Base-by-base conservation (phyloP, 2,113 vertebrate genomes). In the Pachycephala philippinensis region DNA sequence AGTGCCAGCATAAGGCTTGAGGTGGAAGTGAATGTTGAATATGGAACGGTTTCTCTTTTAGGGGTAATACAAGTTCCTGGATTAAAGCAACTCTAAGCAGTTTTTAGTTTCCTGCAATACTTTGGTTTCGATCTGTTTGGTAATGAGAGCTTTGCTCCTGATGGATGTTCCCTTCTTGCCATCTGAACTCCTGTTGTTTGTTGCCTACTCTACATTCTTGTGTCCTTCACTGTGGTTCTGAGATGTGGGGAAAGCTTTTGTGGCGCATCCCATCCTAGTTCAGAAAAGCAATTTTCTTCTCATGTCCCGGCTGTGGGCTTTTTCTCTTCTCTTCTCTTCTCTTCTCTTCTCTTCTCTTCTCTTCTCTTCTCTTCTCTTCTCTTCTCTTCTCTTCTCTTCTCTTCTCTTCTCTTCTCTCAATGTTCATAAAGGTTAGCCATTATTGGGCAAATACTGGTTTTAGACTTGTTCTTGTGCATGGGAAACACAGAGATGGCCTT, bases 401-500 rank as follows among this genome's bases (percentile, higher is more conserved):
- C 0, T 72, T 60, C 42, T 11, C 15, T 21, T 39, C 6, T 9
- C 7, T 8, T 0, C 37, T n/a, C n/a, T n/a, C n/a, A 56, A 0
- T 16, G 15, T 39, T 89, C 39, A 39, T 68, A 47, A 35, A 37
- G 27, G 23, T 49, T 47, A 54, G 8, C 35, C 33, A 5, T 53
- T 59, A 19, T 9, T 47, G 44, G 44, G 50, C 39, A 91, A 45
- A n/a, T 68, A 56, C 13, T 57, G 53, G 27, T 72, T 76, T 56
- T 53, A 49, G 19, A 71, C 39, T 42, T 84, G 20, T 26, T 86
- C 13, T 10, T 76, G 39, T 74, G 47, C 19, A 3, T 40, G 31
- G 53, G 23, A 68, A 47, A 59, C 20, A 9, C 64, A 21, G 31
- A 77, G 22, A 33, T 47, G 2, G 49, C 89, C 47, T 49, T 57